phyloP scores from a whole-genome alignment of 2,797 vertebrate species.

The Melanotaenia nigrans region DNA sequence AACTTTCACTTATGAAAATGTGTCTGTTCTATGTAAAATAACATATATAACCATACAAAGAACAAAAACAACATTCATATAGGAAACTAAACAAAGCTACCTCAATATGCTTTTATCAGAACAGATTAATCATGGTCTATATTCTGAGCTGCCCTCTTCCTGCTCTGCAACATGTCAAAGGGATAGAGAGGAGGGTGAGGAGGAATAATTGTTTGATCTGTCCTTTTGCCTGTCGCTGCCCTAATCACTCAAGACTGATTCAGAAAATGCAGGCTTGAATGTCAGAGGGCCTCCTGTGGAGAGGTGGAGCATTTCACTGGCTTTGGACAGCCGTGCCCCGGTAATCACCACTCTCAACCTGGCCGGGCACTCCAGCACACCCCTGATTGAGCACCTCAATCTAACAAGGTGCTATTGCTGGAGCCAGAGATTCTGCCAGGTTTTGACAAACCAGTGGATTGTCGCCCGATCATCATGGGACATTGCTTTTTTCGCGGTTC shows the following conservation, averaged over 20 bases:
- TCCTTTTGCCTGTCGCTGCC: conserved; percentile 92
- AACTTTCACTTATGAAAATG: conserved; percentile 25
- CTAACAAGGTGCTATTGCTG: conserved; percentile 94
- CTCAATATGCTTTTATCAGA: conserved; percentile 30
- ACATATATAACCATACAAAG: neutral
- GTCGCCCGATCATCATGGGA: conserved; percentile 92
- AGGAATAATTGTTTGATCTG: conserved; percentile 98
- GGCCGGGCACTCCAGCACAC: conserved; percentile 92
- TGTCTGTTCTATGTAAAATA: neutral
- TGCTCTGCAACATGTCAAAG: conserved; percentile 76
- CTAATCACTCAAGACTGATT: conserved; percentile 99
- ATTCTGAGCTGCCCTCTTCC: conserved; percentile 61
- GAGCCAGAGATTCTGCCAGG: conserved; percentile 92
- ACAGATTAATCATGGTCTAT: conserved; percentile 54
- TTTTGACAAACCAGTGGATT: conserved; percentile 91
- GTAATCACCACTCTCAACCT: conserved; percentile 99
- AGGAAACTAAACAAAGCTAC: conserved; percentile 23
- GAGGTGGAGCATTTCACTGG: conserved; percentile 94
- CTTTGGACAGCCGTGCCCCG: conserved; percentile 91
- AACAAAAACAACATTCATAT: neutral
- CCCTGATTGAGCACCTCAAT: conserved; percentile 99
- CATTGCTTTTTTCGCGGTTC: conserved; percentile 82
- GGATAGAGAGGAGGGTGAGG: conserved; percentile 78
- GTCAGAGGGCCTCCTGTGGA: conserved; percentile 98
- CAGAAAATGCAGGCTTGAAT: conserved; percentile 99